phyloP scores from a whole-genome alignment of 2,888 invertebrate genomes.

The Tipula lateralis region DNA sequence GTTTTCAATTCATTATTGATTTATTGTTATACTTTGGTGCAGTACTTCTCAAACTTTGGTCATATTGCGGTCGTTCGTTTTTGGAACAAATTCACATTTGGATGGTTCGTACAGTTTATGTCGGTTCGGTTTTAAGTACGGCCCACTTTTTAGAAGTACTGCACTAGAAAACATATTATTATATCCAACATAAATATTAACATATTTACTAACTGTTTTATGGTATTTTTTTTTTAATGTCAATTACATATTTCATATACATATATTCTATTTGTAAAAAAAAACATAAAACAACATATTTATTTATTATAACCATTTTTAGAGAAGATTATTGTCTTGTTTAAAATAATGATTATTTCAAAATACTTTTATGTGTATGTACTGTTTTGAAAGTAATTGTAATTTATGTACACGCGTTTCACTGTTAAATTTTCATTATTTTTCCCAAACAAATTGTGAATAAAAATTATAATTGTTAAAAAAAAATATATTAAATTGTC shows the following conservation, averaged over 20 bases:
- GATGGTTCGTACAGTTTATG: too few relatives aligned
- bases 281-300: not conserved
- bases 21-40: not conserved
- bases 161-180: not conserved
- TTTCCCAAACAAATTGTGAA: not conserved
- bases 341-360: not conserved
- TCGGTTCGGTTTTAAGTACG: not conserved
- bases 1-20: constrained; percentile 15
- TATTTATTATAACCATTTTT: not conserved
- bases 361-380: not conserved
- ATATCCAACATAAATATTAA: not conserved
- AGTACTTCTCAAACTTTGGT: not conserved
- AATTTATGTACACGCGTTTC: constrained; percentile 3
- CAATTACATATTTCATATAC: not conserved
- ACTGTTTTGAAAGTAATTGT: not conserved
- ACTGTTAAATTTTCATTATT: not conserved
- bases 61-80: too few relatives aligned
- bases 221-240: not conserved
- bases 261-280: constrained; percentile 15
- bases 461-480: constrained; percentile 24
- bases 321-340: not conserved
- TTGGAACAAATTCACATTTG: too few relatives aligned
- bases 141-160: not conserved
- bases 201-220: not conserved
- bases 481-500: not conserved